Conservation (phyloP, 2,113 vertebrate genomes). For the Tachysurus fulvidraco region DNA sequence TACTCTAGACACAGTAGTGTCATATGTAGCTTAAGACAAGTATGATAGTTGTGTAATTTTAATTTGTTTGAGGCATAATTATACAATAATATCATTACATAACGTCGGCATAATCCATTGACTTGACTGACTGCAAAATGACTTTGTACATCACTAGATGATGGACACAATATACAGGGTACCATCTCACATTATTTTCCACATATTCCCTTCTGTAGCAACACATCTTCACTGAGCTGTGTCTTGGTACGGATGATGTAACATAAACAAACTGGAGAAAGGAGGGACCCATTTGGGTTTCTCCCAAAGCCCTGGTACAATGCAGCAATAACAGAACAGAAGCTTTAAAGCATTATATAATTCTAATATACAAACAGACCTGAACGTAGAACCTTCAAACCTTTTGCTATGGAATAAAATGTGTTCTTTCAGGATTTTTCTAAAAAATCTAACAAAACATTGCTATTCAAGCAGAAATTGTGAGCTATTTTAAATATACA, state of each 20-base stretch:
- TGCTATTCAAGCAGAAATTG: not conserved
- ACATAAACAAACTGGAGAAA: slow-evolving; percentile 5
- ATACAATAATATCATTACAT: not conserved
- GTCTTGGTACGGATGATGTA: slow-evolving; percentile 23
- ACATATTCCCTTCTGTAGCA: not conserved
- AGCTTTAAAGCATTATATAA: not conserved
- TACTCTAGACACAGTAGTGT: not conserved
- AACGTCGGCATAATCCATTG: not conserved
- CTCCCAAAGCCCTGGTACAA: slow-evolving; percentile 15
- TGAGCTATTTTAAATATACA: not conserved
- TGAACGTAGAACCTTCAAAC: not conserved
- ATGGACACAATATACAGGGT: not conserved
- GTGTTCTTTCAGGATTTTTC: not conserved
- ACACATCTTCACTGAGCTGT: slow-evolving; percentile 6
- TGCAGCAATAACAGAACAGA: not conserved
- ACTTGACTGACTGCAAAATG: not conserved
- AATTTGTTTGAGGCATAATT: not conserved
- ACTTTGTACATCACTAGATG: not conserved
- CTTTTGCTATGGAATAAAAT: not conserved
- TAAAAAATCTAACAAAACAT: not conserved
- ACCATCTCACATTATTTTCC: not conserved
- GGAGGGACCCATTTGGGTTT: slow-evolving; percentile 7
- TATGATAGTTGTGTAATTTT: not conserved
- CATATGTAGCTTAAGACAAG: not conserved
- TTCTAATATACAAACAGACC: not conserved